Base-by-base conservation (phyloP, 2,888 invertebrate species). In the Drosophila niveifrons region DNA sequence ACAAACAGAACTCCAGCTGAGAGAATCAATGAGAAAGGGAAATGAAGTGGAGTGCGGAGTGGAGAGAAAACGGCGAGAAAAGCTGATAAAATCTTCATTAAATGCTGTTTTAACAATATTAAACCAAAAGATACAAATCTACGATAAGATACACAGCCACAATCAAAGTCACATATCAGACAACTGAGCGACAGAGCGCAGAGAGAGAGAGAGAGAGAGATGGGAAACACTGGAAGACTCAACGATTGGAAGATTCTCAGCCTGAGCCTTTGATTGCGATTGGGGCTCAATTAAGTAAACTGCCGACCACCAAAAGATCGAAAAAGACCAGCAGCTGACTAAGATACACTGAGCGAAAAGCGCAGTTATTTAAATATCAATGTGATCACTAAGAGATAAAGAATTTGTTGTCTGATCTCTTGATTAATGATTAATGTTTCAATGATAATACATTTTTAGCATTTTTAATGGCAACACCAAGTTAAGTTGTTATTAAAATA, bases 21-120 rank as follows among this genome's bases (percentile, higher is more conserved):
- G 28, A 39, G 9, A 50, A 18, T 34, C 8, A 46, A 28, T 23
- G 17, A 34, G 15, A 36, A 15, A 7, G 15, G 13, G 28, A 13
- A 17, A 3, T 31, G 23, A 10, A 15, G 6, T 31, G 7, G 7
- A 11, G 10, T 18, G 23, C 1, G 6, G 6, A 6, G 23, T 23
- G 23, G 23, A 23, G 23, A 9, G 9, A 36, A 15, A 9, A 10
- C 23, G 46, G 53, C 3, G 36, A 53, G 62, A 59, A 65, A 66
- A 63, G 66, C 81, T 44, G 72, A 70, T 75, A 77, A 85, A 89
- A 82, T 89, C 85, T 85, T 89, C 85, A 85, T 85, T 85, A 87
- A 89, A 72, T 74, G 73, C 75, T 78, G 84, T 81, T 87, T 75
- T 71, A 89, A 84, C 85, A 76, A 85, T 89, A 88, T 89, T 80